These are phyloP conservation scores for Perdita meconis DNA, from an alignment of 2,888 invertebrate species.

Conservation along the genomic window DNA sequence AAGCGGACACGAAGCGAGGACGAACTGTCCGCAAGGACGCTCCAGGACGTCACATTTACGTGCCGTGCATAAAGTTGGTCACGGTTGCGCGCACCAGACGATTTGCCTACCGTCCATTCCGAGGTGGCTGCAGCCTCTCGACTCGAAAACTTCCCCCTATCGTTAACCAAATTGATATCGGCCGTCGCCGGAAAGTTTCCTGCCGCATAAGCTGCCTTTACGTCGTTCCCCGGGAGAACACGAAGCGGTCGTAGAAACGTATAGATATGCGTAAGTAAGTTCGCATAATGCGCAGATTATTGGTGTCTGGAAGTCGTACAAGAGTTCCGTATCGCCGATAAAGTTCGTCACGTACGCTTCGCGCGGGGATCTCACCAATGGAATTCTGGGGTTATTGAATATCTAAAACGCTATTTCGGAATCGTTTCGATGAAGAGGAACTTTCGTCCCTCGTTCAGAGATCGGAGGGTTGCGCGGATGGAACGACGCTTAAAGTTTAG, in stretches of 20 bases:
- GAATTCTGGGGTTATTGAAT: constrained; percentile 32
- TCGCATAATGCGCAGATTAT: constrained; percentile 38
- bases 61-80: neutral
- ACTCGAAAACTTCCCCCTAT: constrained; percentile 58
- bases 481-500: neutral
- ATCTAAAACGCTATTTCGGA: constrained; percentile 3
- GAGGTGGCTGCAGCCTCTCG: neutral
- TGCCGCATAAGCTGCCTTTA: constrained; percentile 44
- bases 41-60: too few species aligned
- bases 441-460: neutral
- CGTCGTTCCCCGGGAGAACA: neutral
- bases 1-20: neutral
- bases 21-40: neutral
- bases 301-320: constrained; percentile 23
- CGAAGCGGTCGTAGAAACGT: constrained; percentile 16
- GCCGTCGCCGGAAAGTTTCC: constrained; percentile 63
- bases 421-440: constrained; percentile 19
- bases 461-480: neutral
- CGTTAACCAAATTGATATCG: constrained; percentile 78
- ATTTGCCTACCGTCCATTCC: constrained; percentile 2
- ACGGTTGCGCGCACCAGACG: neutral
- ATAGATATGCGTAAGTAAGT: constrained; percentile 2
- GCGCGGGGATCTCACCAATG: too few species aligned
- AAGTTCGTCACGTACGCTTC: neutral
- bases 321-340: constrained; percentile 8